Base-by-base conservation (phyloP, 2,797 vertebrate species). In the Decapterus maruadsi region DNA sequence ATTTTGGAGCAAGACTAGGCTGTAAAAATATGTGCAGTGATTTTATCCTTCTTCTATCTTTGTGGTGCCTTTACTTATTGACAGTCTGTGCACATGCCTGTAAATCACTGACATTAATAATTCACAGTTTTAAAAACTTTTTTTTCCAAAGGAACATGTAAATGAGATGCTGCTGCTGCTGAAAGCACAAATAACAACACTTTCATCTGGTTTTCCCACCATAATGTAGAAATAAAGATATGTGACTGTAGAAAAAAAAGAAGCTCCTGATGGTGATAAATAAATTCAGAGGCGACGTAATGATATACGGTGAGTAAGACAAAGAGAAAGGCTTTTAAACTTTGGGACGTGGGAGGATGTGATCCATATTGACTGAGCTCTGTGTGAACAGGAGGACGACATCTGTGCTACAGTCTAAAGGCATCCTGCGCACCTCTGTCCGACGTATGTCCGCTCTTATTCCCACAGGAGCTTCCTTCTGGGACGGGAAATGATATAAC, bases 391-490 rank as follows among this genome's bases (percentile, higher is more conserved):
- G 43, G 68, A 64, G 8, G 82, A 64, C 6, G 82, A 84, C 86
- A 89, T 87, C 77, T 84, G 84, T 64, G 56, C 74, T 63, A 0
- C 68, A 69, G 77, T 80, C 82, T 51, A 29, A n/a, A 61, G 68
- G 58, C 79, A 84, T 89, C 79, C 77, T 62, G 67, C 48, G 19
- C 75, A 81, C 70, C 84, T 90, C 86, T 87, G 88, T 77, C 84
- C 43, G 68, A 64, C 87, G 87, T 89, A 91, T 80, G 85, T 55
- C 82, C 50, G 20, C 9, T 75, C 46, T 74, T 74, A 77, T 68
- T 79, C 84, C 75, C 82, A 53, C 73, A 6, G 75, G 70, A 80
- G 51, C 51, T 8, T 67, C 80, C 68, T 60, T 8, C 64, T 0
- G 50, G 48, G 53, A 11, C 20, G 6, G 45, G 56, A 77, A 55